phyloP scores from a whole-genome alignment of 2,113 vertebrate genomes.

The Myocastor coypus region DNA sequence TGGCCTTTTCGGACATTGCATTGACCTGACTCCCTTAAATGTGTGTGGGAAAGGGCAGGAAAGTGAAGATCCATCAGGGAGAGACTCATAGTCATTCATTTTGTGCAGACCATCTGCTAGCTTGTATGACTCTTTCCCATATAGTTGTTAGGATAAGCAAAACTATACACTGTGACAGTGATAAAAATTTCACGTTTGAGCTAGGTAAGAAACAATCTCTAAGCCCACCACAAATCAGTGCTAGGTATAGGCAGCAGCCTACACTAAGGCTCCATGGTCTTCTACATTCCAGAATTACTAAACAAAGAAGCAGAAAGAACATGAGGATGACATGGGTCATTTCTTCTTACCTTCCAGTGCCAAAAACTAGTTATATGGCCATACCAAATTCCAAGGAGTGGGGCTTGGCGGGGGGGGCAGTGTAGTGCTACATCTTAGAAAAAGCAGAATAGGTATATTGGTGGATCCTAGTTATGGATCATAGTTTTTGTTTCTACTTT shows the following conservation, averaged over 20 bases:
- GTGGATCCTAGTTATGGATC: background rate
- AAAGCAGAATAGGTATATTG: background rate
- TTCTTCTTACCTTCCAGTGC: background rate
- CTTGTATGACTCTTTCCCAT: background rate
- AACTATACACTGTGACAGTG: background rate
- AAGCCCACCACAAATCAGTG: background rate
- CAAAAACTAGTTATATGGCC: background rate
- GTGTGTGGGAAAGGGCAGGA: background rate
- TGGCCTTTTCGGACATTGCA: background rate
- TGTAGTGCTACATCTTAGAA: background rate
- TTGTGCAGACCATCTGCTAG: background rate
- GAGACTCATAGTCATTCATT: background rate
- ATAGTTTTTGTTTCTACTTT: background rate
- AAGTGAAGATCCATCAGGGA: background rate
- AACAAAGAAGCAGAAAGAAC: background rate
- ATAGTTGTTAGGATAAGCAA: background rate
- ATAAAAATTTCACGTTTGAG: background rate
- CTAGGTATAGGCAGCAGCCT: background rate
- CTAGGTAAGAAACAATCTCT: background rate
- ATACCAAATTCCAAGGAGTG: background rate
- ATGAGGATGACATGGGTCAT: background rate
- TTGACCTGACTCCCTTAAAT: background rate
- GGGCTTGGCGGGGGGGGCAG: background rate
- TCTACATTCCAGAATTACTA: background rate
- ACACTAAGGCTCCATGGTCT: background rate